Evolutionary conservation across 2,797 vertebrate species (phyloP).

Genomic region (Meda fulgida): DNA sequence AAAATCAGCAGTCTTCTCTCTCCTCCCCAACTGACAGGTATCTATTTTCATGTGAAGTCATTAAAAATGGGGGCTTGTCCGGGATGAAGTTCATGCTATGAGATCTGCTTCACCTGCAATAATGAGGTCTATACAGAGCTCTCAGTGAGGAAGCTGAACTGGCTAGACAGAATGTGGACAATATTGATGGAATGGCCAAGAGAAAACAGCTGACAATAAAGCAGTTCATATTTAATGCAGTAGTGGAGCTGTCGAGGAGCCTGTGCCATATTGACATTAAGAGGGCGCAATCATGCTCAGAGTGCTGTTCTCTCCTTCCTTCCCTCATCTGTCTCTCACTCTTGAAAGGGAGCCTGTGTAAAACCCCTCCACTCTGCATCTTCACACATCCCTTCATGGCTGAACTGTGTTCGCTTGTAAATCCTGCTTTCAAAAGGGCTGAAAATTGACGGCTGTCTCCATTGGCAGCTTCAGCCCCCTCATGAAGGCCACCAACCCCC

Average conservation of each 20-base stretch:
- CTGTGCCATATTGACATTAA: constrained; percentile 39
- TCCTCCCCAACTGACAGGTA: constrained; percentile 43
- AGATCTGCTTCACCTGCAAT: constrained; percentile 66
- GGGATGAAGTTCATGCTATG: constrained; percentile 43
- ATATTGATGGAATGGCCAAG: constrained; percentile 46
- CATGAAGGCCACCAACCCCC: constrained; percentile 37
- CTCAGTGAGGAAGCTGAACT: constrained; percentile 57
- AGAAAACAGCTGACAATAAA: constrained; percentile 17
- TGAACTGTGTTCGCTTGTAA: constrained; percentile 53
- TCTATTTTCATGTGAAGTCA: constrained; percentile 28
- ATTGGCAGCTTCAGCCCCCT: constrained; percentile 70
- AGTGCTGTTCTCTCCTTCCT: constrained; percentile 25
- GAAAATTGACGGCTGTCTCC: constrained; percentile 73
- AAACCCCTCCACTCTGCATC: constrained; percentile 32
- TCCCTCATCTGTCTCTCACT: neutral
- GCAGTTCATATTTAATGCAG: constrained; percentile 61
- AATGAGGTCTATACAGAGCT: constrained; percentile 67
- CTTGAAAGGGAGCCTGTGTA: neutral
- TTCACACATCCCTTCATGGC: constrained; percentile 47
- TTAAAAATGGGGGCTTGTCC: constrained; percentile 35
- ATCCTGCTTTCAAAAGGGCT: constrained; percentile 63
- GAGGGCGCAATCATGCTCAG: constrained; percentile 19
- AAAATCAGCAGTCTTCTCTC: neutral
- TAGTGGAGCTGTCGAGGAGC: constrained; percentile 43
- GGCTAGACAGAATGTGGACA: constrained; percentile 58